phyloP scores from a whole-genome alignment of 1,140 invertebrate species.

The Mizuhopecten yessoensis region DNA sequence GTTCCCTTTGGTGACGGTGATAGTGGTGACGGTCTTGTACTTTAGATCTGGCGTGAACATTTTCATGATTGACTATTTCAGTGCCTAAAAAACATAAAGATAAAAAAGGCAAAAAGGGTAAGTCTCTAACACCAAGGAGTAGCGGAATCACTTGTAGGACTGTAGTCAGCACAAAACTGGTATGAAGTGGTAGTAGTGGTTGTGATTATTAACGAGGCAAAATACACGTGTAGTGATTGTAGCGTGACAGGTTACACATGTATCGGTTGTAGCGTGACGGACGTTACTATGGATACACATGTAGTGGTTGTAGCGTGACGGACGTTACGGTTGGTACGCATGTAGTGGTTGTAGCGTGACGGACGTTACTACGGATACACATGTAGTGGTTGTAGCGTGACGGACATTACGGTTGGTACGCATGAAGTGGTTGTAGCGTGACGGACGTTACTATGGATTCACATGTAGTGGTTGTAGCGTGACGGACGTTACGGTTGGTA shows the following conservation, averaged over 20 bases:
- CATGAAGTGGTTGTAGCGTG: no score
- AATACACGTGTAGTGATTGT: background rate
- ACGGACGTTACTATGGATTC: no score
- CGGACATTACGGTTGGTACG: background rate
- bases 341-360: background rate
- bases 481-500: background rate
- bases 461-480: background rate
- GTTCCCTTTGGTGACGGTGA: background rate
- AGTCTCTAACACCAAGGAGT: background rate
- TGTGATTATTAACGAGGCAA: background rate
- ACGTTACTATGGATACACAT: no score
- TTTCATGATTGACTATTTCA: background rate
- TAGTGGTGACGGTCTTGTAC: background rate
- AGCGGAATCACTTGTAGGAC: background rate
- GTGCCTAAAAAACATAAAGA: background rate
- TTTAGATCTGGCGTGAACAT: background rate
- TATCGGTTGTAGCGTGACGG: no score
- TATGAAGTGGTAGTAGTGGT: background rate
- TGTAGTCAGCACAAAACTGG: background rate
- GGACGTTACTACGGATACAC: background rate
- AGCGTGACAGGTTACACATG: background rate
- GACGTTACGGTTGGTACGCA: background rate
- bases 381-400: background rate
- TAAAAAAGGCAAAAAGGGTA: slow-evolving; percentile 39
- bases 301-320: no score